These are phyloP conservation scores for Chloroceryle inda DNA, from an alignment of 2,797 vertebrate species.

Conservation along the genomic window DNA sequence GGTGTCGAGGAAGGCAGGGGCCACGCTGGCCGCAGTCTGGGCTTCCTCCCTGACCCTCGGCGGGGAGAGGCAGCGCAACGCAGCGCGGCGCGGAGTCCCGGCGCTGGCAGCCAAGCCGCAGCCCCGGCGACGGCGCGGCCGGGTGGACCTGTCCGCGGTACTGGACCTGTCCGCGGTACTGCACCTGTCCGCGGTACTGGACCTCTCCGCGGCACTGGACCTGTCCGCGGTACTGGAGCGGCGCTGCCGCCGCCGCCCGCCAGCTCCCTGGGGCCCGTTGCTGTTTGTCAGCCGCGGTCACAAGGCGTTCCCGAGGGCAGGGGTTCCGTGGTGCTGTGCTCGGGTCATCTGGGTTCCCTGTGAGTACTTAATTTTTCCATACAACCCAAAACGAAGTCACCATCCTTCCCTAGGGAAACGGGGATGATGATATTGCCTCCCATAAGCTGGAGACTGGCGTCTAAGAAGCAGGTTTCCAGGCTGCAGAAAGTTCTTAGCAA, in stretches of 20 bases:
- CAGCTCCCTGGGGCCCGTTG: accelerated
- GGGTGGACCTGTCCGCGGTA: background rate
- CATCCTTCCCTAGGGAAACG: background rate
- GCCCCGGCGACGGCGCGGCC: background rate
- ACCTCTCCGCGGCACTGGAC: background rate
- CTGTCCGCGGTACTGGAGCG: constrained; percentile 5
- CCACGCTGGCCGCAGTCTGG: no score
- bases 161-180: background rate
- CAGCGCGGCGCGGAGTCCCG: background rate
- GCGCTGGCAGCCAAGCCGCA: no score
- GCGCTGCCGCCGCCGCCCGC: background rate
- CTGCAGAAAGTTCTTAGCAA: background rate
- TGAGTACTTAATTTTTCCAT: accelerated
- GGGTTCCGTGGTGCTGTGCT: accelerated
- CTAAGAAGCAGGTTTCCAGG: background rate
- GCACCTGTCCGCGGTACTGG: constrained; percentile 23
- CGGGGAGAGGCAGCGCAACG: background rate
- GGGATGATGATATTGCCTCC: background rate
- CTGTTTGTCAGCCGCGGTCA: accelerated
- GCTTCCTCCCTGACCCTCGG: no score
- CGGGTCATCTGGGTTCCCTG: background rate
- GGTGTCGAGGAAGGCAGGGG: background rate
- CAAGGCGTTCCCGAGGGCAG: accelerated
- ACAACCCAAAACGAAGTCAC: no score
- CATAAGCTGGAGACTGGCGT: accelerated